These are phyloP conservation scores for Nematolebias whitei DNA, from an alignment of 2,113 vertebrate species.

Conservation along the genomic window DNA sequence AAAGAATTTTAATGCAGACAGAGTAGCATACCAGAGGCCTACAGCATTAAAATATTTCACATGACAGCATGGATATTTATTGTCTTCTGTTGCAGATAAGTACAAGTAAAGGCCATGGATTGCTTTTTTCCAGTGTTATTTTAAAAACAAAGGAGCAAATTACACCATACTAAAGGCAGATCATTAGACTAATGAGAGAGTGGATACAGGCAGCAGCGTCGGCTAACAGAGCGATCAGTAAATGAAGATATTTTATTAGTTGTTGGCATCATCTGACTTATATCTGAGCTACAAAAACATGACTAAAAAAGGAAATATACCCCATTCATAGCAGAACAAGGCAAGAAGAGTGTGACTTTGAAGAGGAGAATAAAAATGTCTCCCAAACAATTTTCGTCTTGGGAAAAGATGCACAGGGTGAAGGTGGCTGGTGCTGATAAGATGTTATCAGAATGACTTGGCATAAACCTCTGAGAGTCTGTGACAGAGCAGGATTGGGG, in stretches of 20 bases:
- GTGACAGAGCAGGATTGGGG: no score
- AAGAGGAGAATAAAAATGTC: no score
- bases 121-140: background rate
- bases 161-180: no score
- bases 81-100: background rate
- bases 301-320: no score
- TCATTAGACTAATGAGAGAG: background rate
- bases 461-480: no score
- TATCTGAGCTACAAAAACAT: background rate
- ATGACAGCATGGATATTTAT: background rate
- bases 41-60: slow-evolving; percentile 9
- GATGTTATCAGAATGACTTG: no score
- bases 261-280: background rate
- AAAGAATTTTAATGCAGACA: slow-evolving; percentile 7
- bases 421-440: no score
- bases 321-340: no score
- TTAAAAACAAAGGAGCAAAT: background rate
- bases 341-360: no score
- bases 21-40: slow-evolving; percentile 9
- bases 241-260: background rate
- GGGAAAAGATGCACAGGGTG: no score
- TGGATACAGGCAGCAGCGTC: background rate
- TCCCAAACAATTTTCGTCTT: no score
- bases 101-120: background rate
- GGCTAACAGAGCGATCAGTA: background rate